phyloP scores from a whole-genome alignment of 2,888 invertebrate genomes.

The Stomorhina lunata region DNA sequence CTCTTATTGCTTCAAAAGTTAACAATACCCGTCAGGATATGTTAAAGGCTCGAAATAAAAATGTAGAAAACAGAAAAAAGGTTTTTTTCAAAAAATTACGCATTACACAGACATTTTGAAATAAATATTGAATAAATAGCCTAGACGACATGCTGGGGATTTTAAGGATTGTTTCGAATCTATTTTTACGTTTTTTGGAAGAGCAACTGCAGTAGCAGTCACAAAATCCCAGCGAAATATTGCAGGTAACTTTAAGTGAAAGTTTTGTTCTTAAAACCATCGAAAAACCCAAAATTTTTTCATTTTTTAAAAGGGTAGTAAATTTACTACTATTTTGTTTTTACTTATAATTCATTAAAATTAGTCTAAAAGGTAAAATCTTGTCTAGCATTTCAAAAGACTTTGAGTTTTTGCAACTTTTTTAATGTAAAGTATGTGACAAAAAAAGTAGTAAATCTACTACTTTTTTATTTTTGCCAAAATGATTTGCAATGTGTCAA shows the following conservation, averaged over 20 bases:
- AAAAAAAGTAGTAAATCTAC: background rate
- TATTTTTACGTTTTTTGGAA: background rate
- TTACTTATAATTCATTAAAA: too few relatives aligned
- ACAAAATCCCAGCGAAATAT: background rate
- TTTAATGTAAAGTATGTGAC: too few relatives aligned
- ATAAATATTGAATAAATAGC: conserved; percentile 48
- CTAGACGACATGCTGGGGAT: conserved; percentile 41
- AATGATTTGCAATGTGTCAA: too few relatives aligned
- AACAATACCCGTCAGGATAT: background rate
- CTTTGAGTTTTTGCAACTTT: too few relatives aligned
- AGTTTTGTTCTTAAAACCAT: too few relatives aligned
- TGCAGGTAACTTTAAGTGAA: background rate
- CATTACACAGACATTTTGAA: conserved; percentile 18
- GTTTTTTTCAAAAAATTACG: conserved; percentile 24
- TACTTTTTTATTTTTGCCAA: too few relatives aligned
- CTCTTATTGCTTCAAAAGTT: background rate
- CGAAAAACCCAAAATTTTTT: background rate
- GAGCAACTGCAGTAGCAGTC: background rate
- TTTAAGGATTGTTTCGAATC: background rate
- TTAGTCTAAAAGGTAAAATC: too few relatives aligned
- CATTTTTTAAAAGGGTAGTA: too few relatives aligned
- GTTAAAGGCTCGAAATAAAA: background rate
- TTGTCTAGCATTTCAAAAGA: too few relatives aligned
- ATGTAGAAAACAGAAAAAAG: background rate
- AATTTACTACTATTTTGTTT: too few relatives aligned